Base-by-base conservation (phyloP, 1,140 invertebrate species). In the Drepana arcuata region DNA sequence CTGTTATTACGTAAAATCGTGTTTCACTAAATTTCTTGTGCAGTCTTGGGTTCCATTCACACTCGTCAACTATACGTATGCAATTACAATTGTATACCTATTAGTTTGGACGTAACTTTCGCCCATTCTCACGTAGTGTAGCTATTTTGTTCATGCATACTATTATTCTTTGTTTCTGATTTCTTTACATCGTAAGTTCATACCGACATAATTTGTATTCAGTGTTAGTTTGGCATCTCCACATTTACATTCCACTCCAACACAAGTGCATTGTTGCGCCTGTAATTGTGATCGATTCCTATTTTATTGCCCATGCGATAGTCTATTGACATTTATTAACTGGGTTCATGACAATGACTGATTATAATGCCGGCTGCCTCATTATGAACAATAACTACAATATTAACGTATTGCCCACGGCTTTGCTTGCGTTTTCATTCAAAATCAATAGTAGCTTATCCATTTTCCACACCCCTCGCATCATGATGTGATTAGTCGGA, bases 131-230 rank as follows among this genome's bases (percentile, higher is more conserved):
- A 36, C 18, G 16, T 29, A 21, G 13, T 23, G 15, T 35, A 24
- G 13, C 41, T 32, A 40, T 36, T 43, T 40, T 34, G 7, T 27
- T 38, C 30, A 15, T 15, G 33, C 27, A 18, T 26, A n/a, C 34
- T 34, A 40, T 43, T 40, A 37, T 36, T 36, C 27, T 30, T 39
- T 34, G 35, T 30, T 14, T 42, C 27, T 9, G n/a, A n/a, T n/a
- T n/a, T n/a, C n/a, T n/a, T n/a, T n/a, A n/a, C n/a, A n/a, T n/a
- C n/a, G n/a, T n/a, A n/a, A n/a, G n/a, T n/a, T n/a, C n/a, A n/a
- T n/a, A n/a, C n/a, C n/a, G n/a, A n/a, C n/a, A n/a, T 41, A 10
- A 44, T 58, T 54, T 45, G 41, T 59, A 54, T 53, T 49, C 54
- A 36, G 31, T 12, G 16, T 11, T 25, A 38, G 33, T 29, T 32